A percentile compares a stretch with the other conserved stretches of the same genome.
Evolutionary conservation across 2,113 vertebrate species (phyloP).

Genomic region (Engraulis encrasicolus): DNA sequence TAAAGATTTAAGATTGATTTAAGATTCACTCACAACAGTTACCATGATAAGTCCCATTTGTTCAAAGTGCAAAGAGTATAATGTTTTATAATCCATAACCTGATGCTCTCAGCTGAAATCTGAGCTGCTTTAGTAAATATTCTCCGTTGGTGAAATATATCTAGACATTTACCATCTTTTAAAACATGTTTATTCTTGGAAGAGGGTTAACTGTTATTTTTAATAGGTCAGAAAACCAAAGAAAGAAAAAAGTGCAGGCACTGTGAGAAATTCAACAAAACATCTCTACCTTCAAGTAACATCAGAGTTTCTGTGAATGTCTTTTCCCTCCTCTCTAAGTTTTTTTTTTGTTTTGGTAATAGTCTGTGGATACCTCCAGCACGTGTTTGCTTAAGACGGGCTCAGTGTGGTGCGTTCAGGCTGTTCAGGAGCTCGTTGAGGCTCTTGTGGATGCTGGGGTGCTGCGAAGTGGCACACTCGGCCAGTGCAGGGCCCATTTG

Average conservation of each 20-base stretch:
- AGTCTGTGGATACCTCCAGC: background rate
- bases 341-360: conserved; percentile 48
- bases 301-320: background rate
- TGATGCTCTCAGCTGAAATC: conserved; percentile 55
- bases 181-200: conserved; percentile 47
- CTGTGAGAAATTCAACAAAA: conserved; percentile 67
- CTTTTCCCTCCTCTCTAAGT: conserved; percentile 37
- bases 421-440: conserved; percentile 81
- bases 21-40: conserved; percentile 37
- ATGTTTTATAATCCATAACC: conserved; percentile 57
- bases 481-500: conserved; percentile 84
- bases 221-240: background rate
- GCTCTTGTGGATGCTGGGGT: conserved; percentile 75
- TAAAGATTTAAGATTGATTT: conserved; percentile 45
- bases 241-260: conserved; percentile 72
- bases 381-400: background rate
- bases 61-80: conserved; percentile 77
- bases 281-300: conserved; percentile 70
- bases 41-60: conserved; percentile 62
- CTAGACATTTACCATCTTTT: conserved; percentile 57
- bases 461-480: conserved; percentile 77
- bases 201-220: background rate
- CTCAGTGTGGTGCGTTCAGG: conserved; percentile 7
- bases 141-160: conserved; percentile 23
- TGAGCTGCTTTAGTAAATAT: background rate